Percentiles rank a stretch among this genome's conserved stretches.
phyloP scores from a whole-genome alignment of 1,140 invertebrate genomes.

The Notospermus geniculatus region DNA sequence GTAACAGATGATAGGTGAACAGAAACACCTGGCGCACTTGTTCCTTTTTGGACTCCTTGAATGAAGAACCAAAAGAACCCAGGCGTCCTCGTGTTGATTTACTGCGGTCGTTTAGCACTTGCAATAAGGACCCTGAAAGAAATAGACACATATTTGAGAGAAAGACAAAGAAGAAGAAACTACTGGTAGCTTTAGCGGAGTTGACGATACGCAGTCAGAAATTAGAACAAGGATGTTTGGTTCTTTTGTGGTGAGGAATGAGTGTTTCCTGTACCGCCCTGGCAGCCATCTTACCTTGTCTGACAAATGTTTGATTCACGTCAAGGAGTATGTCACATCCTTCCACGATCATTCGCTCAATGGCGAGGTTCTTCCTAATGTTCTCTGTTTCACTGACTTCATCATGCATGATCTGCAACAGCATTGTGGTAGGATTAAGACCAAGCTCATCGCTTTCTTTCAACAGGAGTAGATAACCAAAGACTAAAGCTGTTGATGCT shows the following conservation, averaged over 20 bases:
- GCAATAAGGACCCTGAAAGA: conserved; percentile 67
- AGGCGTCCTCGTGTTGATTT: conserved; percentile 62
- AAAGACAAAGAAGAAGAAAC: not conserved
- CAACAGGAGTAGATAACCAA: too few relatives aligned
- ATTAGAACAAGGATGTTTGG: too few relatives aligned
- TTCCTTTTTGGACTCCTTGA: conserved; percentile 67
- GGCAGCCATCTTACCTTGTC: conserved; percentile 47
- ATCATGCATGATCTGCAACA: conserved; percentile 56
- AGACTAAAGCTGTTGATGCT: too few relatives aligned
- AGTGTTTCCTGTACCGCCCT: too few relatives aligned
- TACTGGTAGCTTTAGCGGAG: too few relatives aligned
- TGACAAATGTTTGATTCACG: conserved; percentile 79
- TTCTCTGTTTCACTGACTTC: conserved; percentile 91
- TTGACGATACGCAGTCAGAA: too few relatives aligned
- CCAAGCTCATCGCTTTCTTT: too few relatives aligned
- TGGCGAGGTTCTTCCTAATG: conserved; percentile 86
- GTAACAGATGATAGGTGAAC: conserved; percentile 83
- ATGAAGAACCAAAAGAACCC: conserved; percentile 60
- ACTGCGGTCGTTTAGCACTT: conserved; percentile 66
- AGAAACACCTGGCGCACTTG: conserved; percentile 78
- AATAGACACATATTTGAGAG: conserved; percentile 7
- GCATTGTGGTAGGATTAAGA: not conserved
- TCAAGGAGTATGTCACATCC: conserved; percentile 92
- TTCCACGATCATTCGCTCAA: conserved; percentile 92
- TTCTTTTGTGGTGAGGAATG: too few relatives aligned